These are phyloP conservation scores for Lordiphosa clarofinis DNA, from an alignment of 1,140 invertebrate genomes.

Conservation along the genomic window DNA sequence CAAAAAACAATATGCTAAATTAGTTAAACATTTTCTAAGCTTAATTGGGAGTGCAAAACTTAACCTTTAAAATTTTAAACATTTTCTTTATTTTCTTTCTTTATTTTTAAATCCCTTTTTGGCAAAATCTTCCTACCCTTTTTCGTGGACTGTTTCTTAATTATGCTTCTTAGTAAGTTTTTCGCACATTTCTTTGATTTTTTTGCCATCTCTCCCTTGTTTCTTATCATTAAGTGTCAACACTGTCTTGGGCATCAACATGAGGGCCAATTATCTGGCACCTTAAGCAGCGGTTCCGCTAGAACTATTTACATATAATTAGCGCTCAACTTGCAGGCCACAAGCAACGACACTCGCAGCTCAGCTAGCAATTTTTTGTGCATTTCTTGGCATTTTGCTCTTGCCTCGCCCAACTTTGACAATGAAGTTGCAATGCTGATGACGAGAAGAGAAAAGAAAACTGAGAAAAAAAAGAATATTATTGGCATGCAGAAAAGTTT, in stretches of 20 bases:
- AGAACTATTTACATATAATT: constrained; percentile 74
- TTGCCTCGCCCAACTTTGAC: constrained; percentile 54
- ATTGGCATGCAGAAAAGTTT: constrained; percentile 67
- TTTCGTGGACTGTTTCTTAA: no score
- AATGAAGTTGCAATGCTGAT: constrained; percentile 69
- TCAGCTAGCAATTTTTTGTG: constrained; percentile 29
- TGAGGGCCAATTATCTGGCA: constrained; percentile 61
- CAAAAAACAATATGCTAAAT: no score
- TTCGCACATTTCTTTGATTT: not conserved
- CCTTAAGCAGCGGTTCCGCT: constrained; percentile 35
- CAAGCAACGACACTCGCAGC: constrained; percentile 17
- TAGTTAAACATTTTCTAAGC: no score
- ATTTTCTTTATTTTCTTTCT: no score
- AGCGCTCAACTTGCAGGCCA: constrained; percentile 46
- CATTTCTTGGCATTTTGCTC: constrained; percentile 15
- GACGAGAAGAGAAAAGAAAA: constrained; percentile 32
- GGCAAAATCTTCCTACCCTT: not conserved
- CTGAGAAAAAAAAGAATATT: constrained; percentile 34
- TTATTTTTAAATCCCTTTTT: no score
- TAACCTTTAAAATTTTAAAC: no score
- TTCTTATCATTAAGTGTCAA: no score
- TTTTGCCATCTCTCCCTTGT: constrained; percentile 1
- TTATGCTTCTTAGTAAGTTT: not conserved
- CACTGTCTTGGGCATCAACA: constrained; percentile 8
- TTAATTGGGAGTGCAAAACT: no score